Conservation (phyloP, 2,888 invertebrate species). For the Sarcophaga caerulescens region DNA sequence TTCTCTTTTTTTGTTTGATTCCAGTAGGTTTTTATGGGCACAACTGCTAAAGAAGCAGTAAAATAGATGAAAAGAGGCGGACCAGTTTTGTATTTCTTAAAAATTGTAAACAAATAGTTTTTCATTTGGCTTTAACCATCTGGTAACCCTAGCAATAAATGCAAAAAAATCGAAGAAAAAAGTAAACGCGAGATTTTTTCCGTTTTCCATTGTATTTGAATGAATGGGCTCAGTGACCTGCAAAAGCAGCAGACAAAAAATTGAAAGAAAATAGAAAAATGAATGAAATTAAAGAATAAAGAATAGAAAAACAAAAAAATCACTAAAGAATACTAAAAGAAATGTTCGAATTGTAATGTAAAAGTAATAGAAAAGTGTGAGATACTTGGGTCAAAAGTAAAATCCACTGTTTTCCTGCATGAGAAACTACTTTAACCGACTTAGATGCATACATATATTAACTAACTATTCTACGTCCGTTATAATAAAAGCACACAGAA, state of each 20-base stretch:
- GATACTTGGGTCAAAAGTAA: too few species aligned
- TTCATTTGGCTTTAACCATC: neutral
- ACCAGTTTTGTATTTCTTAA: neutral
- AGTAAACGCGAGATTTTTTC: slow-evolving; percentile 29
- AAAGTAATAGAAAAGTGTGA: neutral
- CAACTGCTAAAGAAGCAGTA: neutral
- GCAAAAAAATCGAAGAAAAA: slow-evolving; percentile 28
- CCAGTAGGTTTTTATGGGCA: neutral
- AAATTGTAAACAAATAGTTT: too few species aligned
- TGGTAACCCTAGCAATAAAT: slow-evolving; percentile 21
- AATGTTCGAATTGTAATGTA: neutral
- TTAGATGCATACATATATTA: too few species aligned
- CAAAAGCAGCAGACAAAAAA: slow-evolving; percentile 77
- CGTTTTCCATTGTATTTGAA: slow-evolving; percentile 53
- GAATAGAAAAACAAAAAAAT: slow-evolving; percentile 16
- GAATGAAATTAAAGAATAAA: slow-evolving; percentile 16
- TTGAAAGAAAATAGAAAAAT: slow-evolving; percentile 29
- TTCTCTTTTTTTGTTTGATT: slow-evolving; percentile 13
- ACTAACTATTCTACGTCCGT: too few species aligned
- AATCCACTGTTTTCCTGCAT: too few species aligned
- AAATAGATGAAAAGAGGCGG: neutral
- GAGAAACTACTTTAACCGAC: too few species aligned
- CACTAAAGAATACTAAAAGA: slow-evolving; percentile 27
- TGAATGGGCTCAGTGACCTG: slow-evolving; percentile 79
- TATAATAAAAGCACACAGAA: too few species aligned